phyloP scores from a whole-genome alignment of 2,797 vertebrate genomes.

The Diplodus sargus region DNA sequence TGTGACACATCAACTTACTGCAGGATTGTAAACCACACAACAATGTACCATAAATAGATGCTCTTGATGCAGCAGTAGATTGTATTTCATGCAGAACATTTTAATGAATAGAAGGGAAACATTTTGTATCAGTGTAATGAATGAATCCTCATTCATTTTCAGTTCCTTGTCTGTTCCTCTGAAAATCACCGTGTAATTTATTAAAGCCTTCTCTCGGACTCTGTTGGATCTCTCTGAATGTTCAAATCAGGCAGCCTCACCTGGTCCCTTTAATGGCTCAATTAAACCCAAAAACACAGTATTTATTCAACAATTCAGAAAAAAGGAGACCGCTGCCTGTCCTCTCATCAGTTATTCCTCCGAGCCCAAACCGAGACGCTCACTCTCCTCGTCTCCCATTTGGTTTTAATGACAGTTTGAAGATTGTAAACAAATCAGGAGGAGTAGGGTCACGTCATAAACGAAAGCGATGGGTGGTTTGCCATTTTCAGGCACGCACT shows the following conservation, averaged over 20 bases:
- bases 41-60: background rate
- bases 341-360: background rate
- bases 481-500: conserved; percentile 49
- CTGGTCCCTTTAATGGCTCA: conserved; percentile 17
- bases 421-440: conserved; percentile 70
- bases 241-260: conserved; percentile 33
- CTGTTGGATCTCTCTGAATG: conserved; percentile 30
- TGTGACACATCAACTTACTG: background rate
- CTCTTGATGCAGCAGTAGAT: background rate
- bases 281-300: conserved; percentile 21
- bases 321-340: background rate
- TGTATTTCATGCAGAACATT: conserved; percentile 1
- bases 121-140: conserved; percentile 9
- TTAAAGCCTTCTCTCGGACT: conserved; percentile 40
- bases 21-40: background rate
- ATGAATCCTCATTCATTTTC: conserved; percentile 22
- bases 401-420: conserved; percentile 55
- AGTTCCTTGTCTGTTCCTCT: conserved; percentile 1
- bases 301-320: conserved; percentile 24
- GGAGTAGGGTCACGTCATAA: conserved; percentile 43
- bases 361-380: background rate
- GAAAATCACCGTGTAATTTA: conserved; percentile 18
- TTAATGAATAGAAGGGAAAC: conserved; percentile 6
- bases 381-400: conserved; percentile 22
- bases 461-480: conserved; percentile 48